These are phyloP conservation scores for Parasteatoda lunata DNA, from an alignment of 2,888 invertebrate species.

Conservation along the genomic window DNA sequence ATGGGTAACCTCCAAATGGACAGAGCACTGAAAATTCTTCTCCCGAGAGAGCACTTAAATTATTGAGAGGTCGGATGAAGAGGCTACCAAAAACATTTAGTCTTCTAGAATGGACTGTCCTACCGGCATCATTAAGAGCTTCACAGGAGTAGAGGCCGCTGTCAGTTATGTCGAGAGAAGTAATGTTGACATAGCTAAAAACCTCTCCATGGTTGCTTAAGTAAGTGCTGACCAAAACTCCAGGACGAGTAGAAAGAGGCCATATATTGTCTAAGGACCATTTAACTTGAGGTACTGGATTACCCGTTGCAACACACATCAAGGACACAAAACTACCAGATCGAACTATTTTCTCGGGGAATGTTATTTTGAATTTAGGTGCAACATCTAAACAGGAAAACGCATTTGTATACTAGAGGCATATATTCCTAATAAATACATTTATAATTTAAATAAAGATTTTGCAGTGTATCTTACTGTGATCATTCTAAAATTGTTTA, in stretches of 20 bases:
- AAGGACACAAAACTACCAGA: slow-evolving; percentile 67
- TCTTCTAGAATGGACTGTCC: slow-evolving; percentile 62
- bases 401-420: no score
- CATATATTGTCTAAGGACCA: slow-evolving; percentile 70
- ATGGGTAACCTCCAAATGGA: slow-evolving; percentile 70
- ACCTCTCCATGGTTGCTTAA: slow-evolving; percentile 55
- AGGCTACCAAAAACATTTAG: slow-evolving; percentile 70
- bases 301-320: slow-evolving; percentile 68
- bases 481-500: no score
- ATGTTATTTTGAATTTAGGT: slow-evolving; percentile 72
- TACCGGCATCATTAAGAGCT: slow-evolving; percentile 70
- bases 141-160: slow-evolving; percentile 70
- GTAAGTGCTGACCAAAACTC: slow-evolving; percentile 66
- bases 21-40: slow-evolving; percentile 66
- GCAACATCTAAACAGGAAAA: slow-evolving; percentile 72
- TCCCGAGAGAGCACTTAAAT: slow-evolving; percentile 68
- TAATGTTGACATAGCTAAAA: slow-evolving; percentile 67
- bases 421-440: no score
- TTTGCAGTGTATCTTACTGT: no score
- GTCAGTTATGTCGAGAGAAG: slow-evolving; percentile 68
- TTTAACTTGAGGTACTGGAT: slow-evolving; percentile 69
- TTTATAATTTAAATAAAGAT: no score
- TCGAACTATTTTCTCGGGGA: slow-evolving; percentile 70
- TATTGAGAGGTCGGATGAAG: slow-evolving; percentile 66
- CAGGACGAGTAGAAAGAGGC: slow-evolving; percentile 66